Evolutionary conservation across 2,797 vertebrate genomes (phyloP).

Genomic region (Takifugu ocellatus): DNA sequence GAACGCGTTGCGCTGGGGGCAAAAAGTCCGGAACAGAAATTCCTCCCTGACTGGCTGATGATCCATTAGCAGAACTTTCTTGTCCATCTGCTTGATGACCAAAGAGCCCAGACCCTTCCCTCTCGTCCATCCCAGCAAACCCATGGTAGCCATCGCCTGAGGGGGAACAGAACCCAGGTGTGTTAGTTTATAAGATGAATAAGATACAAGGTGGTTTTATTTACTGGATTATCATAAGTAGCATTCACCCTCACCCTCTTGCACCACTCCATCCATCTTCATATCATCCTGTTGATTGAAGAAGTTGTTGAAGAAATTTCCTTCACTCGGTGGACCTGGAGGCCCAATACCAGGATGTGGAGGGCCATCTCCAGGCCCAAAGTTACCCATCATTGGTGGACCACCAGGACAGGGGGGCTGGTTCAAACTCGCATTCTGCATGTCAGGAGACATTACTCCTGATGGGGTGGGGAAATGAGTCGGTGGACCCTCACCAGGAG

Average conservation of each 20-base stretch:
- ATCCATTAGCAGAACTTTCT: conserved; percentile 62
- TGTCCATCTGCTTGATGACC: conserved; percentile 64
- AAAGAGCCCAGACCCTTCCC: conserved; percentile 49
- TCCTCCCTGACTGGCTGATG: conserved; percentile 65
- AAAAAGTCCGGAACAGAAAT: conserved; percentile 87
- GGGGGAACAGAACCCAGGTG: conserved; percentile 1
- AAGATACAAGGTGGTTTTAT: neutral
- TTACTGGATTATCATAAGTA: neutral
- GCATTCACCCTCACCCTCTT: conserved; percentile 73
- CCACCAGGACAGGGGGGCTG: conserved; percentile 78
- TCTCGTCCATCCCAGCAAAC: conserved; percentile 75
- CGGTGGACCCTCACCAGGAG: conserved; percentile 73
- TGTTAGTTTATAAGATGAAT: neutral
- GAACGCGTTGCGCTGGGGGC: conserved; percentile 88
- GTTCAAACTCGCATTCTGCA: conserved; percentile 81
- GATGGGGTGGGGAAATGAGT: conserved; percentile 71
- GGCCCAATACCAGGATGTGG: conserved; percentile 79
- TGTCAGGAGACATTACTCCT: conserved; percentile 78
- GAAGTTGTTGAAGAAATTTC: conserved; percentile 86
- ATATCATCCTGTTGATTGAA: conserved; percentile 84
- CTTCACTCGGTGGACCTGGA: conserved; percentile 75
- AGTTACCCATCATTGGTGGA: conserved; percentile 83
- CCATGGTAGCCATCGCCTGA: conserved; percentile 80
- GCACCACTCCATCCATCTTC: conserved; percentile 78
- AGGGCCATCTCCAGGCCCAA: conserved; percentile 74